phyloP scores from a whole-genome alignment of 2,797 vertebrate species.

The Bradypus variegatus region DNA sequence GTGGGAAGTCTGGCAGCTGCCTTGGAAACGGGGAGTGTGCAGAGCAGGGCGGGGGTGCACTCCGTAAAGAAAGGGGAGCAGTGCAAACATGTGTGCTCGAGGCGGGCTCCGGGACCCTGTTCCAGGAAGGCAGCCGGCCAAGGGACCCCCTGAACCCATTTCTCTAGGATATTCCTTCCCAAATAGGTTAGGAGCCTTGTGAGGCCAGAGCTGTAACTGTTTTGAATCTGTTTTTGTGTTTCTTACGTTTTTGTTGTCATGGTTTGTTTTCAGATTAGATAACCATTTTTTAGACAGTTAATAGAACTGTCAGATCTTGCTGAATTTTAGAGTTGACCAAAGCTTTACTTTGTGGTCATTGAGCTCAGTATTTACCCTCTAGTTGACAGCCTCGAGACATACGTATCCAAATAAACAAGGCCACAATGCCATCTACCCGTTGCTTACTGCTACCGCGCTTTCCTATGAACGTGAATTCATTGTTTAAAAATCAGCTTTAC shows the following conservation, averaged over 20 bases:
- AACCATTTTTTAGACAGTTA: not conserved
- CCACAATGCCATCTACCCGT: not conserved
- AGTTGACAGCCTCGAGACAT: not conserved
- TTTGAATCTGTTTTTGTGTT: not conserved
- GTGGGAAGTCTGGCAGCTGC: not conserved
- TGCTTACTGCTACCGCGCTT: not conserved
- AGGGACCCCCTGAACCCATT: not conserved
- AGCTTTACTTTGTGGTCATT: not conserved
- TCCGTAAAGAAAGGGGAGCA: not conserved
- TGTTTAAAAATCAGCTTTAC: not conserved
- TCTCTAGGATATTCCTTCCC: not conserved
- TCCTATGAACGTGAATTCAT: not conserved
- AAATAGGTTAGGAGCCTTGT: not conserved
- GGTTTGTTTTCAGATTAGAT: conserved; percentile 19
- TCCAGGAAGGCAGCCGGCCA: not conserved
- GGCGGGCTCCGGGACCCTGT: not conserved
- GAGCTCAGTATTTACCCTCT: not conserved
- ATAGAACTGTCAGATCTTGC: not conserved
- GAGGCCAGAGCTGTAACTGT: not conserved
- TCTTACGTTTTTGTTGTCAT: not conserved
- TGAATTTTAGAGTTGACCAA: not conserved
- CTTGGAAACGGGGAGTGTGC: not conserved
- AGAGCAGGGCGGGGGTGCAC: not conserved
- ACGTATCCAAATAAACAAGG: not conserved
- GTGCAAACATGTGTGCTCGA: not conserved